phyloP scores from a whole-genome alignment of 2,888 invertebrate species.

The Campopleginae sp. region DNA sequence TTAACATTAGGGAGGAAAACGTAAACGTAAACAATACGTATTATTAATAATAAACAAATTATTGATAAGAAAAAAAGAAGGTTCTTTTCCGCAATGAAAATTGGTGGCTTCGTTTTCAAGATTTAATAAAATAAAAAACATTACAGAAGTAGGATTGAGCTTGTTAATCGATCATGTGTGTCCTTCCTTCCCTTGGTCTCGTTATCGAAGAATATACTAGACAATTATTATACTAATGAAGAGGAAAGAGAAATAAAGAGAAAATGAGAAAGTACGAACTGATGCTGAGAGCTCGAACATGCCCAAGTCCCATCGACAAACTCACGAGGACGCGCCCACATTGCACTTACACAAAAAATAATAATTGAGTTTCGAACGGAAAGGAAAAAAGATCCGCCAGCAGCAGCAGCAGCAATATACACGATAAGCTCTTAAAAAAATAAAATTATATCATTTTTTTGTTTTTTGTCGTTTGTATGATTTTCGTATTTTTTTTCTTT shows the following conservation, averaged over 20 bases:
- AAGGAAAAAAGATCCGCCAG: constrained; percentile 33
- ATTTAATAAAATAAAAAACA: constrained; percentile 22
- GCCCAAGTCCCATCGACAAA: constrained; percentile 1
- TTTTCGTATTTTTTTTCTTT: constrained; percentile 32
- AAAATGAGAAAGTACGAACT: constrained; percentile 9
- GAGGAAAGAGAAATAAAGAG: constrained; percentile 29
- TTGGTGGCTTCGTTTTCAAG: background rate
- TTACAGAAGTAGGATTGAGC: constrained; percentile 40
- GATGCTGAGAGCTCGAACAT: constrained; percentile 6
- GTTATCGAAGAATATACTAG: constrained; percentile 33
- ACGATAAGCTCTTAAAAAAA: constrained; percentile 75
- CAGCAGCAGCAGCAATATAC: constrained; percentile 64
- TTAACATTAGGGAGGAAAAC: constrained; percentile 9
- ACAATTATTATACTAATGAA: constrained; percentile 41
- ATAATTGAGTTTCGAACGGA: constrained; percentile 47
- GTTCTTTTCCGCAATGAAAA: constrained; percentile 5
- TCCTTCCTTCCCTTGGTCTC: constrained; percentile 20
- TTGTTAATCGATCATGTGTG: constrained; percentile 41
- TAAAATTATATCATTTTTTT: constrained; percentile 73
- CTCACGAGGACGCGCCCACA: constrained; percentile 26
- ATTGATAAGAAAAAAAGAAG: background rate
- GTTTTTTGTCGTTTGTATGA: constrained; percentile 51
- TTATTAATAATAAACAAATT: constrained; percentile 20
- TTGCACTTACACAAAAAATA: constrained; percentile 56
- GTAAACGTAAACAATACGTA: constrained; percentile 2